Evolutionary conservation across 2,797 vertebrate species (phyloP).

Genomic region (Rhinogobio ventralis): DNA sequence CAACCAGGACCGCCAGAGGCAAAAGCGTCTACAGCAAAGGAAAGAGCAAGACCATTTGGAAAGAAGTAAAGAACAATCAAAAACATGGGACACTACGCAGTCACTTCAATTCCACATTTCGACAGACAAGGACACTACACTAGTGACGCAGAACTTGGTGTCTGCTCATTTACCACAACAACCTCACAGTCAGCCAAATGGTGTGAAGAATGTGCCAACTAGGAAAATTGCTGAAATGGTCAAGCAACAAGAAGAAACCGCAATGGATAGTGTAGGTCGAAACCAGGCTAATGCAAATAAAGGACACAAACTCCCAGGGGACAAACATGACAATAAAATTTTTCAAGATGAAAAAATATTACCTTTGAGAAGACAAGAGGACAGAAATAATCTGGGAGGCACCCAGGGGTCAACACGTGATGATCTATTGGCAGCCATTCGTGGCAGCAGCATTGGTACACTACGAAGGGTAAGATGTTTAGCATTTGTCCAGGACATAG

Average conservation of each 20-base stretch:
- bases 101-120: conserved; percentile 30
- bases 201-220: not conserved
- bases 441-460: conserved; percentile 80
- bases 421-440: conserved; percentile 94
- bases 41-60: conserved; percentile 72
- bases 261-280: not conserved
- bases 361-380: not conserved
- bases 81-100: conserved; percentile 59
- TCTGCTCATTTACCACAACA: not conserved
- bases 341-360: conserved; percentile 75
- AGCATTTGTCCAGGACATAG: not conserved
- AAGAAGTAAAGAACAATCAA: conserved; percentile 48
- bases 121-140: not conserved
- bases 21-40: conserved; percentile 85
- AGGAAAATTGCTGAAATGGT: conserved; percentile 23
- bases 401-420: conserved; percentile 88
- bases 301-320: not conserved
- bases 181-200: not conserved
- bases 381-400: conserved; percentile 64
- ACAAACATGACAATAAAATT: conserved; percentile 71
- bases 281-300: not conserved
- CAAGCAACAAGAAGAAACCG: not conserved
- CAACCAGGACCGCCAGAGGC: conserved; percentile 90
- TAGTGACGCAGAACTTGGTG: not conserved
- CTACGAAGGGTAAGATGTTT: conserved; percentile 81